phyloP scores from a whole-genome alignment of 2,888 invertebrate species.

The Rotaria socialis region DNA sequence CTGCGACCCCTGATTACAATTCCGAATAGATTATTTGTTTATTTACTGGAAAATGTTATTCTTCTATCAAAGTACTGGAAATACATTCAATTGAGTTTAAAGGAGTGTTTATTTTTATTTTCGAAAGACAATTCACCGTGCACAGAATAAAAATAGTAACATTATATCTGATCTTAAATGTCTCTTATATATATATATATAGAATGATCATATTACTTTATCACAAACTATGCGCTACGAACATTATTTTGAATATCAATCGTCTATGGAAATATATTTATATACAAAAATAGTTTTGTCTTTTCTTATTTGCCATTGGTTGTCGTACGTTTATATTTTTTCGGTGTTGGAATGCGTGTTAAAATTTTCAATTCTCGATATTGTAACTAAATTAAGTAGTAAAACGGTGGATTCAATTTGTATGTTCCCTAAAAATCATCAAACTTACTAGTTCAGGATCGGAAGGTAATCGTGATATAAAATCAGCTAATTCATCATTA shows the following conservation, averaged over 20 bases:
- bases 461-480: constrained; percentile 86
- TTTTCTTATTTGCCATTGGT: neutral
- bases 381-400: neutral
- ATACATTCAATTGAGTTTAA: too few species aligned
- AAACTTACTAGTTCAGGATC: constrained; percentile 78
- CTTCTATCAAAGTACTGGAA: neutral
- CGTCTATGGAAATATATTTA: neutral
- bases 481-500: constrained; percentile 91
- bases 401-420: neutral
- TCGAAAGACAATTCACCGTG: constrained; percentile 12
- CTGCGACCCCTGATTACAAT: too few species aligned
- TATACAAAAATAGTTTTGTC: neutral
- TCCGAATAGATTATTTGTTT: too few species aligned
- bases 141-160: neutral
- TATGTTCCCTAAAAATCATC: neutral
- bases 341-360: neutral
- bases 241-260: neutral
- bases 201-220: neutral
- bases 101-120: too few species aligned
- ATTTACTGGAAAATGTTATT: too few species aligned
- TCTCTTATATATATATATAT: neutral
- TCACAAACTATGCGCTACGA: neutral
- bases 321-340: neutral
- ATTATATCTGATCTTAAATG: neutral
- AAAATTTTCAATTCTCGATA: constrained; percentile 18